These are phyloP conservation scores for honey bee (Apis mellifera) DNA, from an alignment of 1,140 invertebrate genomes.

Conservation along the genomic window DNA sequence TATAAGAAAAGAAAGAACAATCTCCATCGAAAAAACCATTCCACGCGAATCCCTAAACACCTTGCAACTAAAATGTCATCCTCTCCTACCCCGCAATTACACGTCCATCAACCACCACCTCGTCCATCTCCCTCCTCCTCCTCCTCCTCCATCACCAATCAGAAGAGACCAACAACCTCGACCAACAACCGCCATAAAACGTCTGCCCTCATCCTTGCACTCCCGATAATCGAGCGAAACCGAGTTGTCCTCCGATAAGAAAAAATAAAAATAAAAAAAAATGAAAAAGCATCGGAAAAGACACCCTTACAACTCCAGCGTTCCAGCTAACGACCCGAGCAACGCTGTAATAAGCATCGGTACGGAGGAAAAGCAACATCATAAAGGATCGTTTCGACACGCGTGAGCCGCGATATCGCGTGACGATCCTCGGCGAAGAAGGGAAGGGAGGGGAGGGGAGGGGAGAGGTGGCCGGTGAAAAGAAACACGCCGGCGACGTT, in stretches of 20 bases:
- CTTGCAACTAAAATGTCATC: neutral
- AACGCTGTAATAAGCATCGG: constrained; percentile 18
- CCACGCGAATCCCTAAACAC: neutral
- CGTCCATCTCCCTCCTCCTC: neutral
- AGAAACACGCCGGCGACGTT: constrained; percentile 22
- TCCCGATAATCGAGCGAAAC: neutral
- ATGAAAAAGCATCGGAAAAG: neutral
- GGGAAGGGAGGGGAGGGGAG: too few relatives aligned
- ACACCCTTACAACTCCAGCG: neutral
- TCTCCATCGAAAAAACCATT: neutral
- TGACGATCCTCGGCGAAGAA: constrained; percentile 13
- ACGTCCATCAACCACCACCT: neutral
- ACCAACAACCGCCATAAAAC: neutral
- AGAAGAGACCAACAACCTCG: neutral
- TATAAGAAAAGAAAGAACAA: neutral
- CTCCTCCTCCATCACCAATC: neutral
- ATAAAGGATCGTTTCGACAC: constrained; percentile 37
- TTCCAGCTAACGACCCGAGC: neutral
- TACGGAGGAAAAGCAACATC: constrained; percentile 11
- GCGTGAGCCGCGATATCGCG: constrained; percentile 26
- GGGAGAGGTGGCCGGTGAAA: neutral
- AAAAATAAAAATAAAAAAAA: constrained; percentile 2
- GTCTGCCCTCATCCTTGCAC: neutral
- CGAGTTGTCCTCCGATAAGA: neutral
- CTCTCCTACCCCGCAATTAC: neutral